Evolutionary conservation across 2,888 invertebrate genomes (phyloP), one percentile per base, ranked within the genome.

Genomic region (Allolobophora icterica): DNA sequence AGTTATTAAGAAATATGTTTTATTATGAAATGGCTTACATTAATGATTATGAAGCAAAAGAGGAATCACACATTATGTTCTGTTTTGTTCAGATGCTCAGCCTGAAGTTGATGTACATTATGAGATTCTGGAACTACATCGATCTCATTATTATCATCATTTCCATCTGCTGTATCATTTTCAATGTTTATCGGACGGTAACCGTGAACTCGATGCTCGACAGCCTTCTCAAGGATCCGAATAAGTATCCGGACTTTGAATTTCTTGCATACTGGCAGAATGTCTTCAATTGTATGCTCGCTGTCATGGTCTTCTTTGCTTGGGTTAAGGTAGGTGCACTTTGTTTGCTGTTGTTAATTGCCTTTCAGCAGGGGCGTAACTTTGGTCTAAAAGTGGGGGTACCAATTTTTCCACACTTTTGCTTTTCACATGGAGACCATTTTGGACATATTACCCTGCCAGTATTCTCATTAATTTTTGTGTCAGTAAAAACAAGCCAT

Each of bases 251-350:
- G 6, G 96, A 96, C 94, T 96, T 97, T 94, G 97, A 97, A 93
- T 95, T 95, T 90, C 95, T 97, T 21, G 96, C 96, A 38, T 96
- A 96, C 93, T 96, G 96, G 92, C 92, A 92, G 90, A 92, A 92
- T 21, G 90, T 92, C 35, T 97, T 96, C 94, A 96, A 96, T 93
- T 96, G 96, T 93, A 95, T 96, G 89, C 95, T 96, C 92, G 97
- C 97, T 1, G 94, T 97, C n/a, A 96, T 96, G 89, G 96, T 97
- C 15, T 97, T 97, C 95, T 95, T 97, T 52, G 96, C 97, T 0
- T 97, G 97, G 96, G 96, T 97, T 90, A 97, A 97, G 95, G 96
- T 96, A 92, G 90, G 92, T 58, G 11, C 2, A 8, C n/a, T 52
- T 52, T 24, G 24, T 52, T 24, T 2, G 52, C 52, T 52, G 24